Conservation (phyloP, 35 echinoderm and acorn worm species). For the Anneissia japonica region DNA sequence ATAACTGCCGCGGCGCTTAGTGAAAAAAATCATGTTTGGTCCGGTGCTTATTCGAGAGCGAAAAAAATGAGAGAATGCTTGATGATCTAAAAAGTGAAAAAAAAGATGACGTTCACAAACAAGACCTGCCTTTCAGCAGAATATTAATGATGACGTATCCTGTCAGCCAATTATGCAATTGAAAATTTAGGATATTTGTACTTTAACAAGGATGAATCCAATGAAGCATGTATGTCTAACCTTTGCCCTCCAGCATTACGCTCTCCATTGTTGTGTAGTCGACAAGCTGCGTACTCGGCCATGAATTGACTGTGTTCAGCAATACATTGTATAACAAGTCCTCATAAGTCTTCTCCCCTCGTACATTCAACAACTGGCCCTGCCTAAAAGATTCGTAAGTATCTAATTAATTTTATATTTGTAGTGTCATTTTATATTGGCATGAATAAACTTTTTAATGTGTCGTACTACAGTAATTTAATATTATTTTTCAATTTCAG, state of each 20-base stretch:
- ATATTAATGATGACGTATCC: background rate
- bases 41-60: too few species aligned
- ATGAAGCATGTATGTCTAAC: background rate
- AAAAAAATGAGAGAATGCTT: too few species aligned
- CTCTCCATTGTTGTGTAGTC: slow-evolving; percentile 78
- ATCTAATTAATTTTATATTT: background rate
- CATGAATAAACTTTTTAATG: too few species aligned
- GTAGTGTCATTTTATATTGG: too few species aligned
- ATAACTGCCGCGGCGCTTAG: too few species aligned
- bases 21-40: too few species aligned
- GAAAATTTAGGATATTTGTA: background rate
- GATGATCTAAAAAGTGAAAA: too few species aligned
- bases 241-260: slow-evolving; percentile 43
- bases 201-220: background rate
- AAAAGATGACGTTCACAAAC: background rate
- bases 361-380: slow-evolving; percentile 76
- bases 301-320: slow-evolving; percentile 39
- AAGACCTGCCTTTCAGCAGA: background rate
- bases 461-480: too few species aligned
- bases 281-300: slow-evolving; percentile 31
- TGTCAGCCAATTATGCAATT: background rate
- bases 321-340: slow-evolving; percentile 63
- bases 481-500: too few species aligned
- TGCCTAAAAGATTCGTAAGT: slow-evolving; percentile 44
- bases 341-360: slow-evolving; percentile 87